phyloP scores from a whole-genome alignment of 2,888 invertebrate species.

The Siphonodentalium dalli region DNA sequence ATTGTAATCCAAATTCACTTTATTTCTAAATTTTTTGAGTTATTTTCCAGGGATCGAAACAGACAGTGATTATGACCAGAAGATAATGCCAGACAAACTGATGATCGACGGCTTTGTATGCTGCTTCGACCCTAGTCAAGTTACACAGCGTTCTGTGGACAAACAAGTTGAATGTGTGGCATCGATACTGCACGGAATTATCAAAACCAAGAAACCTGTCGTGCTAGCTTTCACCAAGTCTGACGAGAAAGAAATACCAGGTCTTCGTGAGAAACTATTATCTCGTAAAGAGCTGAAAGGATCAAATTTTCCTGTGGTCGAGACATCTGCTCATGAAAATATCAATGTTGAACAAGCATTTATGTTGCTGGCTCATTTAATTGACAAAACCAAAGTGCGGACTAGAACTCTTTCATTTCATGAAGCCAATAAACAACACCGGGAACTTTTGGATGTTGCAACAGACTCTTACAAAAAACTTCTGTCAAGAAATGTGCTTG shows the following conservation, averaged over 20 bases:
- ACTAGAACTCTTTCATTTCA: slow-evolving; percentile 72
- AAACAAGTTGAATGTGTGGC: slow-evolving; percentile 80
- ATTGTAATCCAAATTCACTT: neutral
- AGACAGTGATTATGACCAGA: slow-evolving; percentile 91
- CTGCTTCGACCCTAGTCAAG: slow-evolving; percentile 93
- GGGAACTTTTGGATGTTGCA: slow-evolving; percentile 87
- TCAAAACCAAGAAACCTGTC: slow-evolving; percentile 93
- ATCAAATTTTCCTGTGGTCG: slow-evolving; percentile 79
- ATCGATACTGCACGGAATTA: slow-evolving; percentile 78
- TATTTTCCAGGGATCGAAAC: slow-evolving; percentile 81
- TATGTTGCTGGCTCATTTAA: slow-evolving; percentile 88
- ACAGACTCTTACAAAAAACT: slow-evolving; percentile 89
- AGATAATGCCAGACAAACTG: slow-evolving; percentile 82
- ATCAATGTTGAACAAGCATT: slow-evolving; percentile 91
- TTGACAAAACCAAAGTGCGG: slow-evolving; percentile 84
- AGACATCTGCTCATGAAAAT: slow-evolving; percentile 94
- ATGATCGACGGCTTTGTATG: slow-evolving; percentile 94
- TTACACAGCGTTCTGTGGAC: slow-evolving; percentile 88
- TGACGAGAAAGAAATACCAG: slow-evolving; percentile 87
- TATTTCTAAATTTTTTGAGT: slow-evolving; percentile 1
- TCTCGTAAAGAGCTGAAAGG: slow-evolving; percentile 87
- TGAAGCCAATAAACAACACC: slow-evolving; percentile 84
- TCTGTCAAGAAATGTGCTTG: slow-evolving; percentile 79
- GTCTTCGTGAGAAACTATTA: slow-evolving; percentile 86
- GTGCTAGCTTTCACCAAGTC: slow-evolving; percentile 95